Conservation (phyloP, 1,140 invertebrate species). For the Riptortus pedestris region DNA sequence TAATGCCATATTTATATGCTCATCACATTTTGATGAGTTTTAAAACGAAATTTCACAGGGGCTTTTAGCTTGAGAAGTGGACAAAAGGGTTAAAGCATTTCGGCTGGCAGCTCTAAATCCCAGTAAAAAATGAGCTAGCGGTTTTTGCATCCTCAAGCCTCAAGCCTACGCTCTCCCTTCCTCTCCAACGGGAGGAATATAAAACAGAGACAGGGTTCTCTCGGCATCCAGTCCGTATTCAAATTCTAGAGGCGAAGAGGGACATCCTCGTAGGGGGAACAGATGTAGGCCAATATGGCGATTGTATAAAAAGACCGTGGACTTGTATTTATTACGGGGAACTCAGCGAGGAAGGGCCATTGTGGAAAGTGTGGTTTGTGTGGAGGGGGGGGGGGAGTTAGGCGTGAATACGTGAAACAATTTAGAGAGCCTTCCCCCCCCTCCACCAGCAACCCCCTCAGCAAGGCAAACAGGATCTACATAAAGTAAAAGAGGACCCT, state of each 20-base stretch:
- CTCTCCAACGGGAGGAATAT: slow-evolving; percentile 3
- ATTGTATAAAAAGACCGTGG: background rate
- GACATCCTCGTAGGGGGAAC: background rate
- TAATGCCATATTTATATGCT: too few species aligned
- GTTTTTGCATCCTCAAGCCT: background rate
- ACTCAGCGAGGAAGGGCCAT: background rate
- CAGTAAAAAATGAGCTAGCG: background rate
- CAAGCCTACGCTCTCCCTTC: too few species aligned
- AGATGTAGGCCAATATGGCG: slow-evolving; percentile 9
- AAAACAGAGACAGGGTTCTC: background rate
- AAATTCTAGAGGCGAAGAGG: background rate
- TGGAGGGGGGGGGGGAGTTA: background rate
- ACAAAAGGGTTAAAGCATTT: too few species aligned
- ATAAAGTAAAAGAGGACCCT: background rate
- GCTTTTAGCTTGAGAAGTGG: too few species aligned
- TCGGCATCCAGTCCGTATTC: background rate
- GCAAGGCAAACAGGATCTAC: slow-evolving; percentile 1
- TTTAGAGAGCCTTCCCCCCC: too few species aligned
- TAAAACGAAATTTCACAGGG: background rate
- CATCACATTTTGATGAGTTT: background rate
- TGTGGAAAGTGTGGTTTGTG: background rate
- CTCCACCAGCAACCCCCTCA: too few species aligned
- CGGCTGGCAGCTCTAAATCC: slow-evolving; percentile 7
- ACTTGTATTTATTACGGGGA: background rate
- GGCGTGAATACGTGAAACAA: slow-evolving; percentile 9